These are phyloP conservation scores for Sternarchorhynchus goeldii DNA, from an alignment of 2,797 vertebrate genomes.

Conservation along the genomic window DNA sequence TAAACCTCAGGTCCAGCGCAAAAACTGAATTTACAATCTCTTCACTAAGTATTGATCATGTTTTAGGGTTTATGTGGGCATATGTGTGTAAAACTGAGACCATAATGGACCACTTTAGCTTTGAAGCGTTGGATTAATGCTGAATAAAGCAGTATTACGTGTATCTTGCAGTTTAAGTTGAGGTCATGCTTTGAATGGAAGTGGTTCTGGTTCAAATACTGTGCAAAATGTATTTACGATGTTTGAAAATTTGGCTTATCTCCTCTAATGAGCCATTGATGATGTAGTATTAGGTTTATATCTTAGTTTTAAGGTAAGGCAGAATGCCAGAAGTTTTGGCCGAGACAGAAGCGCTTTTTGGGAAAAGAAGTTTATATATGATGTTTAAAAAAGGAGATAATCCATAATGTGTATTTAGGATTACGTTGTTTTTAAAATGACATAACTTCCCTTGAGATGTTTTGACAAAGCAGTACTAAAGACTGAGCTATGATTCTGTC, in stretches of 20 bases:
- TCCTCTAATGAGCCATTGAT: background rate
- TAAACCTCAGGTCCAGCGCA: slow-evolving; percentile 1
- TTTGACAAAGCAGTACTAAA: slow-evolving; percentile 4
- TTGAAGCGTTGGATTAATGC: slow-evolving; percentile 6
- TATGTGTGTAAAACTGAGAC: slow-evolving; percentile 30
- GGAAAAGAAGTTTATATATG: background rate
- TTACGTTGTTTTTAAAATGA: background rate
- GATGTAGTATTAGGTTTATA: slow-evolving; percentile 13
- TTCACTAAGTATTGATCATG: slow-evolving; percentile 34
- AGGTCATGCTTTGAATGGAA: slow-evolving; percentile 31
- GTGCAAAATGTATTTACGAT: slow-evolving; percentile 18
- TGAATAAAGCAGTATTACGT: slow-evolving; percentile 22
- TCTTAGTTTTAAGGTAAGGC: slow-evolving; percentile 23
- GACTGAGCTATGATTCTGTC: background rate
- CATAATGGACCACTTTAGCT: slow-evolving; percentile 37
- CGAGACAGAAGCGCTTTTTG: slow-evolving; percentile 13
- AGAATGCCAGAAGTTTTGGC: background rate
- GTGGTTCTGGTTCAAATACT: background rate
- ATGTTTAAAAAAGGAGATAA: background rate
- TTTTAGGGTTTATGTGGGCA: slow-evolving; percentile 13
- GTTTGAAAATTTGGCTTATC: slow-evolving; percentile 12
- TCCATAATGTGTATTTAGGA: background rate
- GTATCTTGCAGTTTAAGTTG: slow-evolving; percentile 5
- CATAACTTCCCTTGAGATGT: background rate
- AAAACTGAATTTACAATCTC: slow-evolving; percentile 43